Conservation (phyloP, 2,888 invertebrate species). For the Eupeodes luniger region DNA sequence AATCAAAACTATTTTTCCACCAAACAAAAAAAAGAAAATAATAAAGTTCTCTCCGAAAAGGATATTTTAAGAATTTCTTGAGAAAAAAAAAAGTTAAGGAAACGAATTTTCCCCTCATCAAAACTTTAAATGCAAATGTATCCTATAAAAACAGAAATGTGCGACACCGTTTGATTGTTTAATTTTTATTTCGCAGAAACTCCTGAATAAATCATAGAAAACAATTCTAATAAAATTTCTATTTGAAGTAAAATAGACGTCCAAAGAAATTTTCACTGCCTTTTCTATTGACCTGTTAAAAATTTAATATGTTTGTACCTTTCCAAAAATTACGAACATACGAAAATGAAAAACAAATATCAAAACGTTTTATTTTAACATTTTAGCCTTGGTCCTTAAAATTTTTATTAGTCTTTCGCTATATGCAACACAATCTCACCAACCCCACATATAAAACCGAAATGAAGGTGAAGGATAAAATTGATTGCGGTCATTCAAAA, state of each 20-base stretch:
- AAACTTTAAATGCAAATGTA: too few species aligned
- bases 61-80: too few species aligned
- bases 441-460: background rate
- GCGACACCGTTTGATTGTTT: too few species aligned
- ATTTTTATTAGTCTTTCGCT: constrained; percentile 20
- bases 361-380: background rate
- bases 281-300: background rate
- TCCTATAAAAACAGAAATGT: too few species aligned
- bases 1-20: too few species aligned
- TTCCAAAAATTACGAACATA: background rate
- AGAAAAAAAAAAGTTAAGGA: too few species aligned
- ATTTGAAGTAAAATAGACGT: too few species aligned
- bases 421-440: background rate
- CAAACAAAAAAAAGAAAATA: too few species aligned
- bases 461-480: constrained; percentile 42
- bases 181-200: too few species aligned
- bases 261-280: background rate
- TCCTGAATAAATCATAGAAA: background rate
- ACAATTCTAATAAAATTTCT: background rate
- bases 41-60: too few species aligned
- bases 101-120: too few species aligned
- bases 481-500: constrained; percentile 29
- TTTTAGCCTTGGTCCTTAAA: constrained; percentile 14
- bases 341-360: background rate
- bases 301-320: background rate